phyloP scores from a whole-genome alignment of 2,888 invertebrate species.

The Nycteola revayana region DNA sequence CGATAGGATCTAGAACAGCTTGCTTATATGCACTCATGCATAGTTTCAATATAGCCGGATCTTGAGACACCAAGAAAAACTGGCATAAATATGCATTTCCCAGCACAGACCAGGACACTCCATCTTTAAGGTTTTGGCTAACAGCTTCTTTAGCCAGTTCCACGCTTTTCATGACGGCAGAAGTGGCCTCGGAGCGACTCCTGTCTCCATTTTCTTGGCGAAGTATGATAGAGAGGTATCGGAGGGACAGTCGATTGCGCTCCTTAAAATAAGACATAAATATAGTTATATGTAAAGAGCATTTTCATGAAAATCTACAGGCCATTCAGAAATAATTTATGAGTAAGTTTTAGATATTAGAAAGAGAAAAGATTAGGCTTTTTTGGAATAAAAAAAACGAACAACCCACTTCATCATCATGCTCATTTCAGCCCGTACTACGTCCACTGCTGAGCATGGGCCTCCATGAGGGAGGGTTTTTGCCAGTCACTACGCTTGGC shows the following conservation, averaged over 20 bases:
- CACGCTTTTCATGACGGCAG: conserved; percentile 87
- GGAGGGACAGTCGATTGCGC: conserved; percentile 86
- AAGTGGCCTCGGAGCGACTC: conserved; percentile 75
- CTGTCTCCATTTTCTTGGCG: conserved; percentile 82
- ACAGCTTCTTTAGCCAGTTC: conserved; percentile 92
- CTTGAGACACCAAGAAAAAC: conserved; percentile 89
- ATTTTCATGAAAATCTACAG: too few relatives aligned
- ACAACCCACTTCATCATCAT: too few relatives aligned
- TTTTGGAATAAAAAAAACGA: too few relatives aligned
- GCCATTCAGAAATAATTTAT: too few relatives aligned
- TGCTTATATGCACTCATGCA: conserved; percentile 91
- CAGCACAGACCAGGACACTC: conserved; percentile 91
- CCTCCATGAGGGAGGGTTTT: too few relatives aligned
- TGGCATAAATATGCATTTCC: conserved; percentile 93
- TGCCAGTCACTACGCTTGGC: too few relatives aligned
- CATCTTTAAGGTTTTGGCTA: conserved; percentile 88
- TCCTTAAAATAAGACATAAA: conserved; percentile 16
- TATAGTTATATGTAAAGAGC: too few relatives aligned
- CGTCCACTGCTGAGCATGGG: too few relatives aligned
- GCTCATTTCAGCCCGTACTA: too few relatives aligned
- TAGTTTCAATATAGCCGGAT: conserved; percentile 85
- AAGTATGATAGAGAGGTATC: conserved; percentile 91
- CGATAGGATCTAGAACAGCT: conserved; percentile 87
- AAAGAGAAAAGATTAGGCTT: too few relatives aligned
- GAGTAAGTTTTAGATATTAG: too few relatives aligned